These are phyloP conservation scores for Microtus oregoni DNA, from an alignment of 2,113 vertebrate species.

Conservation along the genomic window DNA sequence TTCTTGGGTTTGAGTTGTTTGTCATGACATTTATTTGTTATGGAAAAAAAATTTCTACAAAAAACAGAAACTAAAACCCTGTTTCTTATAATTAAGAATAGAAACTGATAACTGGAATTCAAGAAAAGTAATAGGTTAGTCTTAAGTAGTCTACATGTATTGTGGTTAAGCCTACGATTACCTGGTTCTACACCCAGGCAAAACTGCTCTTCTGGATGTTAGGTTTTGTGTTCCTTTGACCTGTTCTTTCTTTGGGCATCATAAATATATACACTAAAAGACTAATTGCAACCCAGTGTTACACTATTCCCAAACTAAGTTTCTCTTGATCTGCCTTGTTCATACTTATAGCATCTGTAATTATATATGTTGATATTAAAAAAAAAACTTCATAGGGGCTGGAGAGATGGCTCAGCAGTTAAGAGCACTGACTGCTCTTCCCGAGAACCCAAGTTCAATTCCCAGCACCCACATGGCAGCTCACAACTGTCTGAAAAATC, in stretches of 20 bases:
- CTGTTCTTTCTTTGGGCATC: conserved; percentile 52
- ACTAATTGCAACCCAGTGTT: conserved; percentile 39
- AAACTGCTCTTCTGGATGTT: neutral
- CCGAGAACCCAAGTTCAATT: too few species aligned
- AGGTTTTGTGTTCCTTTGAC: conserved; percentile 33
- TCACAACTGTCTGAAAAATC: too few species aligned
- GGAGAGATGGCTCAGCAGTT: too few species aligned
- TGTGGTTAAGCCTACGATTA: neutral
- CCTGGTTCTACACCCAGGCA: neutral
- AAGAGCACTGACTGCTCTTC: too few species aligned
- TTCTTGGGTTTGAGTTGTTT: conserved; percentile 35
- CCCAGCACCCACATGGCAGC: too few species aligned
- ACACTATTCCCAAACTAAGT: conserved; percentile 43
- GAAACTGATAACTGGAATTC: conserved; percentile 22
- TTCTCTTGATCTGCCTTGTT: conserved; percentile 57
- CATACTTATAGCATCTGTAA: conserved; percentile 55
- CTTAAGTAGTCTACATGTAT: neutral
- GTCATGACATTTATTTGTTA: conserved; percentile 12
- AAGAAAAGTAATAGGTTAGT: neutral
- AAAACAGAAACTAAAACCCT: neutral
- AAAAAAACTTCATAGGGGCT: conserved; percentile 34
- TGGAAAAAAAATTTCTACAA: conserved; percentile 29
- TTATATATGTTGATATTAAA: conserved; percentile 39
- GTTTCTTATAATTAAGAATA: neutral
- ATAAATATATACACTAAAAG: neutral